These are phyloP conservation scores for Atherinomorus stipes DNA, from an alignment of 2,113 vertebrate genomes.

Conservation along the genomic window DNA sequence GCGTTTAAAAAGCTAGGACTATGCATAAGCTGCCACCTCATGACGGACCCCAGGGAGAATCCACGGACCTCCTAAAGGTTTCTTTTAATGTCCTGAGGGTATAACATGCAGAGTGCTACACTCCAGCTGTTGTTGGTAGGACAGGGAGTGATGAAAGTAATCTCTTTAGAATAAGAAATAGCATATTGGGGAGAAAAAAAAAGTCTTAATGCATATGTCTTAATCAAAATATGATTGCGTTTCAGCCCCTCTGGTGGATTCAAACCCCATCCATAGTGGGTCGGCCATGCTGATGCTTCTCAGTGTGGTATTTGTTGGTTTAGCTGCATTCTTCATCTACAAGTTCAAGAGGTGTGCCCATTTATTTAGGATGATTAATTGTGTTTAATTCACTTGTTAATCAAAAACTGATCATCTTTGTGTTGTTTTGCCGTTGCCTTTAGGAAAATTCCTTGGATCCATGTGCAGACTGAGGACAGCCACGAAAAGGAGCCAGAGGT, in stretches of 20 bases:
- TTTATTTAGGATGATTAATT: not conserved
- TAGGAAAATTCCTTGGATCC: constrained; percentile 98
- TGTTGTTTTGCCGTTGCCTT: not conserved
- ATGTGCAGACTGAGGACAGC: constrained; percentile 94
- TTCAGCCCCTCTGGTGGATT: constrained; percentile 91
- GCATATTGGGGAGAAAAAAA: not conserved
- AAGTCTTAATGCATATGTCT: not conserved
- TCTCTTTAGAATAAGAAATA: constrained; percentile 27
- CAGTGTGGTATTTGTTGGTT: constrained; percentile 91
- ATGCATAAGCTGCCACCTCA: constrained; percentile 61
- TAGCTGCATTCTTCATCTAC: constrained; percentile 96
- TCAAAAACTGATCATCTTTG: not conserved
- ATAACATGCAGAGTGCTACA: constrained; percentile 39
- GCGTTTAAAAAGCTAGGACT: constrained; percentile 77
- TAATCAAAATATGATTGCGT: constrained; percentile 25
- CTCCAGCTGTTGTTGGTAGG: constrained; percentile 25
- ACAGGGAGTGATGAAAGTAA: constrained; percentile 40
- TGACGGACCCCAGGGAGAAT: constrained; percentile 44
- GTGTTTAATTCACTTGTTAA: not conserved
- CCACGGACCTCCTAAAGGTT: constrained; percentile 55
- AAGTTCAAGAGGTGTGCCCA: constrained; percentile 94
- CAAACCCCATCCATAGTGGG: constrained; percentile 90
- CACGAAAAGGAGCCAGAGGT: constrained; percentile 96
- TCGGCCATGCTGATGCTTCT: constrained; percentile 94
- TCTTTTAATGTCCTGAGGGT: constrained; percentile 52